phyloP scores from a whole-genome alignment of 2,888 invertebrate species.

The Napeogenes inachia region DNA sequence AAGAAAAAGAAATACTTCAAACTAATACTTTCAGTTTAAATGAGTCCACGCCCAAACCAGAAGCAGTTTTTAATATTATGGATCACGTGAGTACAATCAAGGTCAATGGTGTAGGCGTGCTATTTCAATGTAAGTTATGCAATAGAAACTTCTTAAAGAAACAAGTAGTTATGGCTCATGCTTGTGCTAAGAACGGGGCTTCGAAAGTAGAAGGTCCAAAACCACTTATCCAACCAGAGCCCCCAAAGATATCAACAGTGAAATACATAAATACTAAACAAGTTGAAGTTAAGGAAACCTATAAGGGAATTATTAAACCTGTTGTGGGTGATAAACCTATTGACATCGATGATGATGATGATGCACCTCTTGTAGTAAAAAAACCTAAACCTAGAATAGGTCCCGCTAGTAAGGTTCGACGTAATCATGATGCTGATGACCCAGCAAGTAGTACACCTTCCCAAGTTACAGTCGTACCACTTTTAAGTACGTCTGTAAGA shows the following conservation, averaged over 20 bases:
- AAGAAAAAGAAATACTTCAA: constrained; percentile 14
- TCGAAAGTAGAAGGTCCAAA: constrained; percentile 51
- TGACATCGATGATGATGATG: constrained; percentile 31
- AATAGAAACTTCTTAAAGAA: constrained; percentile 67
- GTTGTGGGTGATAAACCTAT: constrained; percentile 32
- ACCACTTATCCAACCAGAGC: constrained; percentile 42
- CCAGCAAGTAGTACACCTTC: constrained; percentile 23
- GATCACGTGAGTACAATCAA: constrained; percentile 66
- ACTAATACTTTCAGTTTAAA: constrained; percentile 29
- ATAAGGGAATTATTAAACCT: constrained; percentile 39
- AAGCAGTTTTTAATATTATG: constrained; percentile 59
- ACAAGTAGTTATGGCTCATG: constrained; percentile 60
- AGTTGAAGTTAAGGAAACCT: constrained; percentile 40
- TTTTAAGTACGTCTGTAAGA: background rate
- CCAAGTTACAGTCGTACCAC: constrained; percentile 13
- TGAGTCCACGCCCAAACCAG: constrained; percentile 21
- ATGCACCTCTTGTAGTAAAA: constrained; percentile 26
- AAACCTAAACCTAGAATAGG: constrained; percentile 57
- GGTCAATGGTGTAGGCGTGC: constrained; percentile 66
- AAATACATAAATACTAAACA: constrained; percentile 62
- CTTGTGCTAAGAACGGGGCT: constrained; percentile 62
- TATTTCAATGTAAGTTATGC: constrained; percentile 69
- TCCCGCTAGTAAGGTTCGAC: constrained; percentile 62
- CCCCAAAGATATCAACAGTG: constrained; percentile 55
- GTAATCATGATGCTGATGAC: constrained; percentile 22